A percentile compares a stretch with the other conserved stretches of the same genome.
Conservation (phyloP, 2,888 invertebrate genomes). For the Mantis religiosa region DNA sequence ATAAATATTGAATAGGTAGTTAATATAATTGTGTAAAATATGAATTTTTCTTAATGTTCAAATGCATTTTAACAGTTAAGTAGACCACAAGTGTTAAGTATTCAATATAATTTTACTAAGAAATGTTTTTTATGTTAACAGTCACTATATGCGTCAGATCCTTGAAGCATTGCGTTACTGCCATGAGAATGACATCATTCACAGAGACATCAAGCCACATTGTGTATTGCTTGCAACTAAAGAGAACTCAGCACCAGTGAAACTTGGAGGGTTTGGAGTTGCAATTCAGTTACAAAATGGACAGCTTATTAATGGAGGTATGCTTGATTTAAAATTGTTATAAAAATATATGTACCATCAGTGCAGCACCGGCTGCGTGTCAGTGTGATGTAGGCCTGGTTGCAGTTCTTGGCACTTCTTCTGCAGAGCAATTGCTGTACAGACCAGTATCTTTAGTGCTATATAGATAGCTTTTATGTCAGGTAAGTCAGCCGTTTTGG, state of each 20-base stretch:
- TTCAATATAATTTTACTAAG: background rate
- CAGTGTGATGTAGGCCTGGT: no score
- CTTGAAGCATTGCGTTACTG: constrained; percentile 95
- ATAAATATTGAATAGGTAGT: background rate
- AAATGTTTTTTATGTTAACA: constrained; percentile 45
- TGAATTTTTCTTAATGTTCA: constrained; percentile 50
- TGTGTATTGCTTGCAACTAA: constrained; percentile 92
- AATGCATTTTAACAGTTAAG: background rate
- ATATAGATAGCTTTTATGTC: no score
- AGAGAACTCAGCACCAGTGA: constrained; percentile 97
- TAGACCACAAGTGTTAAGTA: background rate
- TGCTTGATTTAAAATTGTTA: background rate
- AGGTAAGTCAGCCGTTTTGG: no score
- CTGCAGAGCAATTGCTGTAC: no score
- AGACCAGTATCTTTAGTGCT: no score
- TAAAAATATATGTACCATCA: background rate
- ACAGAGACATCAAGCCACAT: constrained; percentile 95
- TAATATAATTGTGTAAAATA: background rate
- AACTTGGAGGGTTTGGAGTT: constrained; percentile 95
- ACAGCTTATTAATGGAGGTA: constrained; percentile 61
- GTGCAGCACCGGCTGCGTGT: no score
- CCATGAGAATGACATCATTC: constrained; percentile 96
- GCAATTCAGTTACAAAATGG: constrained; percentile 87
- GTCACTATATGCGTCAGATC: constrained; percentile 98
- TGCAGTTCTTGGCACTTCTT: no score